Evolutionary conservation across 1,140 invertebrate genomes (phyloP), one percentile per base, ranked within the genome.

Genomic region (Drosophila mayri): DNA sequence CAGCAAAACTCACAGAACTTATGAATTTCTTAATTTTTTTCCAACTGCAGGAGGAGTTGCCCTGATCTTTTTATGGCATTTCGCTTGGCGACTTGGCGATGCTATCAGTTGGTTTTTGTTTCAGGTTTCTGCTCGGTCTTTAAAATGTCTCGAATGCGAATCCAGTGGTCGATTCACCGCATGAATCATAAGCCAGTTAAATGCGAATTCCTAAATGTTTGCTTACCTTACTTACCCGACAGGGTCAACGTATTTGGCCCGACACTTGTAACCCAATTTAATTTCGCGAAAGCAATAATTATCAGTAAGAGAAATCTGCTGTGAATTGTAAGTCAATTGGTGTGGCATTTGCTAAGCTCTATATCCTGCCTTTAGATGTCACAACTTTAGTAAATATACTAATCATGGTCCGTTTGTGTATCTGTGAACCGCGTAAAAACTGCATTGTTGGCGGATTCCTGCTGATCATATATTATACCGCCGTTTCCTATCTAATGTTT

Each of bases 21-120:
- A 81, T 81, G 85, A 81, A 70, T 90, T 81, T 84, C 77, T 79
- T 73, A 80, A 80, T 80, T 70, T 74, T 62, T 37, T 37, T 16
- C 2, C 1, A 3, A 7, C 12, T 46, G 30, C 43, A 37, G 41
- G 20, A 57, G 47, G 62, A 67, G 54, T 49, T 74, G 73, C 37
- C 70, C 49, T 65, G 66, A 35, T 54, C 43, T 76, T 82, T 83
- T 87, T 86, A 83, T 79, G 79, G 76, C 66, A 88, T 83, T 82
- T 83, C 80, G 70, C 65, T 83, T 70, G 74, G 70, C 63, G 59
- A 66, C 46, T 25, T 25, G 25, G 82, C 59, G 83, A 86, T 86
- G 62, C 52, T 88, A 88, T 86, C 83, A 60, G 78, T 74, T 44
- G 35, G 28, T 50, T 70, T 71, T 58, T 63, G 38, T 81, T 75